Evolutionary conservation across 1,140 invertebrate genomes (phyloP), one percentile per base, ranked within the genome.

Genomic region (Maconellicoccus hirsutus): DNA sequence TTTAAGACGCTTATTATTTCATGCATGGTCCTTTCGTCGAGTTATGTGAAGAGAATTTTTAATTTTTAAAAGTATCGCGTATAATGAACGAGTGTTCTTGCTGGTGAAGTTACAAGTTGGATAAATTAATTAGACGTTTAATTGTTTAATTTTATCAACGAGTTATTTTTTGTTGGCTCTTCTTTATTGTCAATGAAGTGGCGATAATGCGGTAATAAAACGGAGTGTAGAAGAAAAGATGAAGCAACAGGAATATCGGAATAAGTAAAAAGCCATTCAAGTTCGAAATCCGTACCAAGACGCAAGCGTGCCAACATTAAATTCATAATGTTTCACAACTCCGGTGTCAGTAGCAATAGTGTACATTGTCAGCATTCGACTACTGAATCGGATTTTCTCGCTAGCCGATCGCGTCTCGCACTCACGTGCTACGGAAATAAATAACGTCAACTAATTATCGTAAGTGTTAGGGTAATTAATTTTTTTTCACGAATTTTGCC

Each of bases 181-280:
- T 33, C 29, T 33, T 33, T 33, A 33, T 33, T 33, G 12, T 33
- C 29, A 33, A 33, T 33, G 29, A 33, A 52, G 42, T 19, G n/a
- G n/a, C 42, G 42, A 52, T 52, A 52, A 52, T 52, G 42, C n/a
- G n/a, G 42, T 19, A 52, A 52, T 52, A 52, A 52, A 52, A 52
- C 42, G 42, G 42, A 52, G n/a, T 52, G n/a, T 52, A 52, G 42
- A 52, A 52, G 42, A 52, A 52, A 52, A 52, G 42, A 52, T 52
- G 42, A 52, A 52, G 42, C 42, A 52, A 52, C 42, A 52, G 42
- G 42, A 19, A 52, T 52, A 52, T 52, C 42, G 42, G 10, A 52
- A 52, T 52, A 52, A 52, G 42, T 52, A 52, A 52, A 52, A 33
- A 33, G 29, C 42, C 42, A 52, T 52, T 52, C 42, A 52, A 52